phyloP scores from a whole-genome alignment of 2,113 vertebrate species.

The Ondatra zibethicus region DNA sequence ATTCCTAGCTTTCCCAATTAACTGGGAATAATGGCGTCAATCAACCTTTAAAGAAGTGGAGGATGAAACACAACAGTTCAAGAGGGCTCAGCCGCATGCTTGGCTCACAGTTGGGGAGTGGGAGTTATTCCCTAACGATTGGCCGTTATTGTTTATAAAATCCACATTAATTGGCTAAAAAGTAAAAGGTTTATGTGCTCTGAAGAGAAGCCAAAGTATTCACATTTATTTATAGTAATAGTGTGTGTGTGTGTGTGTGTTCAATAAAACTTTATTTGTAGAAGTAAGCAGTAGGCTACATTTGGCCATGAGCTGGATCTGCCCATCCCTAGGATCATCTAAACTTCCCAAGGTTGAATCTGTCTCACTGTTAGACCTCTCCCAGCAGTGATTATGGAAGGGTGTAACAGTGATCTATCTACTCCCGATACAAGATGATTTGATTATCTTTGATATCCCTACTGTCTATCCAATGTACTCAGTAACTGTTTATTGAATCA shows the following conservation, averaged over 20 bases:
- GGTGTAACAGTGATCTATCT: background rate
- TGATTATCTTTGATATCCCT: background rate
- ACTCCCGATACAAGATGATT: background rate
- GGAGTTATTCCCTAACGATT: background rate
- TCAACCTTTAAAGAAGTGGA: background rate
- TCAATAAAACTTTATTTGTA: background rate
- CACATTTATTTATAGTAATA: background rate
- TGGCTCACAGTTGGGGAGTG: background rate
- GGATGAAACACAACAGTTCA: background rate
- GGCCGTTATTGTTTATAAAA: background rate
- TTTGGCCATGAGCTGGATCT: background rate
- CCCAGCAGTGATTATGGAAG: background rate
- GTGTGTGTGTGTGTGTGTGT: background rate
- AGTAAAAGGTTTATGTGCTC: background rate
- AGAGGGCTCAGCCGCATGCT: background rate
- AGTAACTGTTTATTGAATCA: background rate
- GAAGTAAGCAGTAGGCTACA: background rate
- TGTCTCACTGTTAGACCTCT: background rate
- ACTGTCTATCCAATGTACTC: background rate
- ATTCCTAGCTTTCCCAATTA: background rate
- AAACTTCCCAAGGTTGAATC: background rate
- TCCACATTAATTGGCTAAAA: background rate
- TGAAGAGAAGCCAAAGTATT: background rate
- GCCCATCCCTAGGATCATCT: background rate
- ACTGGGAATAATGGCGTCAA: background rate